A percentile compares a stretch with the other conserved stretches of the same genome.
Evolutionary conservation across 1,140 invertebrate species (phyloP).

Genomic region (Homarus americanus): DNA sequence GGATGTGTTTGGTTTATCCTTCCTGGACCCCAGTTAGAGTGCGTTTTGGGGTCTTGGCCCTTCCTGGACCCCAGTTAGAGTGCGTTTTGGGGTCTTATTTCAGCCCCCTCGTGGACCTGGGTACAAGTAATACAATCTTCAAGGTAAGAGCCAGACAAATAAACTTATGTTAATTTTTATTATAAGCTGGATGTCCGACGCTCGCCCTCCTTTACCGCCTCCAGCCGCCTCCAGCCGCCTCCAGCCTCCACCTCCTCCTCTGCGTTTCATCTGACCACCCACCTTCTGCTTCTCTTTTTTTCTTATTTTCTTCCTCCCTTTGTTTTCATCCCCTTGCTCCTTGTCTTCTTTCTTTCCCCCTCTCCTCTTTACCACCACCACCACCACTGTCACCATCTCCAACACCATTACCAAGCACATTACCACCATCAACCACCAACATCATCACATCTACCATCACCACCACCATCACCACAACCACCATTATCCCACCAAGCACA

Average conservation of each 20-base stretch:
- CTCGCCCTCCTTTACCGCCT: neutral
- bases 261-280: neutral
- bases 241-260: neutral
- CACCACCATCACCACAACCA: neutral
- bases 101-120: neutral
- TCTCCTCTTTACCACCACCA: conserved; percentile 3
- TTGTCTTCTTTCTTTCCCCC: neutral
- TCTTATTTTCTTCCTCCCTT: neutral
- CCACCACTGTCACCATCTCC: neutral
- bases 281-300: neutral
- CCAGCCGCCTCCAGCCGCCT: neutral
- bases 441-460: neutral
- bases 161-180: neutral
- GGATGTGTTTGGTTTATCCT: no score
- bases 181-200: neutral
- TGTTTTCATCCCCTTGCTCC: neutral
- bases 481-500: no score
- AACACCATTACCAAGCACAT: neutral
- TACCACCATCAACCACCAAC: neutral
- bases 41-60: no score
- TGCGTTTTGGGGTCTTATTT: neutral
- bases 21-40: no score
- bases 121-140: neutral
- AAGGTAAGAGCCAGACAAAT: neutral
- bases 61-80: no score